Conservation (phyloP, 2,888 invertebrate genomes). For the Andrena trimmerana region DNA sequence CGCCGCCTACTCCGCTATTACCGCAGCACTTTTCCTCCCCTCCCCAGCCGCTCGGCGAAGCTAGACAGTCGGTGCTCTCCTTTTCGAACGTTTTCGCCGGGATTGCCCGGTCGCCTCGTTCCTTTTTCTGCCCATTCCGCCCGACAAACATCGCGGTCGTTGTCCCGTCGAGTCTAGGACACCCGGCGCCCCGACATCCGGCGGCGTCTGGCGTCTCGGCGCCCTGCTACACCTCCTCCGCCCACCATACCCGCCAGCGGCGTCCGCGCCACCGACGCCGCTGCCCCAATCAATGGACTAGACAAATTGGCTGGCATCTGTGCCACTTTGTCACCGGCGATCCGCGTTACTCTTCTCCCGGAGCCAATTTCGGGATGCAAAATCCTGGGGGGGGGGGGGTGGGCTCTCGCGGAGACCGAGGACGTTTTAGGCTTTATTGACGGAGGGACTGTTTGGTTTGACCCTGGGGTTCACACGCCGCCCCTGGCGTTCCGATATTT, state of each 20-base stretch:
- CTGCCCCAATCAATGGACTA: conserved; percentile 50
- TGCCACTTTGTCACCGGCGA: background rate
- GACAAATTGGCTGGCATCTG: conserved; percentile 59
- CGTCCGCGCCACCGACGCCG: conserved; percentile 31
- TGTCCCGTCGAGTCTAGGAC: conserved; percentile 80
- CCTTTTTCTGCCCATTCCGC: conserved; percentile 56
- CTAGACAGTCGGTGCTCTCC: background rate
- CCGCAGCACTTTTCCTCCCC: background rate
- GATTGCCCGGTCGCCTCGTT: conserved; percentile 12
- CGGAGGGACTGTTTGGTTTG: too few relatives aligned
- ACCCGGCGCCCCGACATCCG: conserved; percentile 77
- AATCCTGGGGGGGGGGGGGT: too few relatives aligned
- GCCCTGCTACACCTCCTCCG: conserved; percentile 57
- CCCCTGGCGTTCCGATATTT: too few relatives aligned
- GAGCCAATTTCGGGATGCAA: background rate
- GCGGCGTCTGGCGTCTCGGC: conserved; percentile 75
- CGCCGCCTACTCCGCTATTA: background rate
- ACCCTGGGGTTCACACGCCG: too few relatives aligned
- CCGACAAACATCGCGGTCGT: conserved; percentile 77
- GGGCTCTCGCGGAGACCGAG: too few relatives aligned
- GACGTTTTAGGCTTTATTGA: too few relatives aligned
- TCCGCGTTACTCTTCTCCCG: background rate
- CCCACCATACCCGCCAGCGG: background rate
- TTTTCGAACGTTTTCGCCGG: conserved; percentile 38
- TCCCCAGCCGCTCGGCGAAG: background rate